These are phyloP conservation scores for Leucophenga varia DNA, from an alignment of 1,140 invertebrate species.

Conservation along the genomic window DNA sequence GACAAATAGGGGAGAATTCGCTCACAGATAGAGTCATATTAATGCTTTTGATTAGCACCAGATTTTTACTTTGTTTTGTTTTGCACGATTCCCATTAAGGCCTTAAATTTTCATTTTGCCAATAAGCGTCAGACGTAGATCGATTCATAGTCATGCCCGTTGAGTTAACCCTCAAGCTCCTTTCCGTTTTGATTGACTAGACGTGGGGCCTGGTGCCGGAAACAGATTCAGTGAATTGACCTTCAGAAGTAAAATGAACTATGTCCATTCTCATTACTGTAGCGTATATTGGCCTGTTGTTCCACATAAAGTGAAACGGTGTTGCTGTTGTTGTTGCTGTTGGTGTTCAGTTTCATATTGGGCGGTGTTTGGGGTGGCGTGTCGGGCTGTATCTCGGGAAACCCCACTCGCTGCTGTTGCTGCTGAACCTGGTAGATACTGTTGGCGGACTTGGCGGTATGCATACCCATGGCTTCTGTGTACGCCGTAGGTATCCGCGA, in stretches of 20 bases:
- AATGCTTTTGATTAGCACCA: no score
- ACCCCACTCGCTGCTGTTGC: slow-evolving; percentile 61
- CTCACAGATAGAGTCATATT: no score
- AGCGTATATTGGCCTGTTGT: slow-evolving; percentile 58
- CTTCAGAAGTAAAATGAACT: no score
- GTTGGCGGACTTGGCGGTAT: slow-evolving; percentile 50
- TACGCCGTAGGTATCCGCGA: slow-evolving; percentile 53
- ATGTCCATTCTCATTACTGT: slow-evolving; percentile 53
- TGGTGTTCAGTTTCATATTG: slow-evolving; percentile 75
- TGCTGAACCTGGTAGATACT: slow-evolving; percentile 30
- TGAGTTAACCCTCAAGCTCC: slow-evolving; percentile 40
- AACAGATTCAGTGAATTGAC: no score
- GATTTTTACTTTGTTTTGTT: no score
- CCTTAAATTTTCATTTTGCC: neutral
- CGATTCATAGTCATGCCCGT: slow-evolving; percentile 17
- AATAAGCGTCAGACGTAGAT: no score
- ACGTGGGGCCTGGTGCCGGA: no score
- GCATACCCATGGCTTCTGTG: slow-evolving; percentile 39
- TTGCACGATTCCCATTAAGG: no score
- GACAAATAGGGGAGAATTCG: no score
- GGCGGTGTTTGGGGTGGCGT: slow-evolving; percentile 90
- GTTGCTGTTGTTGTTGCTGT: slow-evolving; percentile 21
- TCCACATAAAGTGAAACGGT: slow-evolving; percentile 8
- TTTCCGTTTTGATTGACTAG: no score
- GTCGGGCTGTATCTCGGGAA: slow-evolving; percentile 82